Conservation (phyloP, 2,113 vertebrate species). For the Otocyon megalotis region DNA sequence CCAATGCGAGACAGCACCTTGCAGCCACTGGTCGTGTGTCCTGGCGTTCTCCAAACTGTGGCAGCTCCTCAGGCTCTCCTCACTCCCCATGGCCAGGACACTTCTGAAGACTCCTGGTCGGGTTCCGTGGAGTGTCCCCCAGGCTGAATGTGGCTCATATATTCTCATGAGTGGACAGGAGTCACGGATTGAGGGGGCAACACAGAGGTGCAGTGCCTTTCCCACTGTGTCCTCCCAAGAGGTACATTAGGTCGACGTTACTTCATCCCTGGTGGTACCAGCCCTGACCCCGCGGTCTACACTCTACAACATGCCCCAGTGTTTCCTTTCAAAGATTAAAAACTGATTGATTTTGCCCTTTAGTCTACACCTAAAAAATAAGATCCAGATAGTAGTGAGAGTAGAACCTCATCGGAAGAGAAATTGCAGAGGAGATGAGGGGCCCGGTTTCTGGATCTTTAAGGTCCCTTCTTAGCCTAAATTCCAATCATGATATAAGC, state of each 20-base stretch:
- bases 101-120: not conserved
- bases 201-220: rapidly evolving
- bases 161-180: not conserved
- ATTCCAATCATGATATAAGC: no score
- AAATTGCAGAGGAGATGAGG: not conserved
- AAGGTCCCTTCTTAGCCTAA: not conserved
- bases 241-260: not conserved
- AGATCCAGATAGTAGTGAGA: not conserved
- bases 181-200: no score
- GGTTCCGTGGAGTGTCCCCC: not conserved
- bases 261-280: no score
- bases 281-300: not conserved
- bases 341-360: not conserved
- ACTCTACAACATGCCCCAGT: not conserved
- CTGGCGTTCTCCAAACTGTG: no score
- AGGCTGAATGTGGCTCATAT: not conserved
- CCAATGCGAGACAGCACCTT: not conserved
- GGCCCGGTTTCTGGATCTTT: no score
- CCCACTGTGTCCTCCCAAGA: not conserved
- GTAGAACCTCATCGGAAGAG: not conserved
- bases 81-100: not conserved
- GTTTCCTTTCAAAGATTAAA: not conserved
- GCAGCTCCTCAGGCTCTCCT: not conserved
- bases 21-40: no score
- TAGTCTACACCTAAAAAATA: not conserved